phyloP scores from a whole-genome alignment of 1,140 invertebrate species.

The Wiebesia pumilae region DNA sequence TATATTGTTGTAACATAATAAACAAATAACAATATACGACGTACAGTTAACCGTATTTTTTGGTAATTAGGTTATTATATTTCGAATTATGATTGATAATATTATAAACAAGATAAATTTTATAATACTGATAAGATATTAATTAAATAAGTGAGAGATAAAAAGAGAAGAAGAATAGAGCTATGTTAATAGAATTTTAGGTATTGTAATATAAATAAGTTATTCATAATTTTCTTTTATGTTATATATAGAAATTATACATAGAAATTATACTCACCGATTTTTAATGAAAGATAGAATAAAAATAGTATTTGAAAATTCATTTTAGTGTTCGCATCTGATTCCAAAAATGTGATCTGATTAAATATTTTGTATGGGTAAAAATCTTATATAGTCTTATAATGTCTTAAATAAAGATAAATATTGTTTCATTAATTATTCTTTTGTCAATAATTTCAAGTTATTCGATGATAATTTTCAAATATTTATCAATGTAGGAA shows the following conservation, averaged over 20 bases:
- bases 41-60: too few species aligned
- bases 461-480: not conserved
- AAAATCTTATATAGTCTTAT: too few species aligned
- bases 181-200: not conserved
- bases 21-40: too few species aligned
- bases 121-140: too few species aligned
- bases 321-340: not conserved
- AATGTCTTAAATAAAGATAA: not conserved
- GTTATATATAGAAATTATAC: not conserved
- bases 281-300: not conserved
- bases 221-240: not conserved
- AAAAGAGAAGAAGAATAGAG: not conserved
- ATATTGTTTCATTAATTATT: constrained; percentile 2
- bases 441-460: not conserved
- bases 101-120: too few species aligned
- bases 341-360: not conserved
- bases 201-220: not conserved
- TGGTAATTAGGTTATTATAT: too few species aligned
- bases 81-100: too few species aligned
- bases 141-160: not conserved
- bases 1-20: too few species aligned
- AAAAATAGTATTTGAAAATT: not conserved
- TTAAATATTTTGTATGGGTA: not conserved
- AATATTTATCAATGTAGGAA: too few species aligned
- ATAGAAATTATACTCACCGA: not conserved